phyloP scores from a whole-genome alignment of 2,113 vertebrate genomes.

The Chionis minor region DNA sequence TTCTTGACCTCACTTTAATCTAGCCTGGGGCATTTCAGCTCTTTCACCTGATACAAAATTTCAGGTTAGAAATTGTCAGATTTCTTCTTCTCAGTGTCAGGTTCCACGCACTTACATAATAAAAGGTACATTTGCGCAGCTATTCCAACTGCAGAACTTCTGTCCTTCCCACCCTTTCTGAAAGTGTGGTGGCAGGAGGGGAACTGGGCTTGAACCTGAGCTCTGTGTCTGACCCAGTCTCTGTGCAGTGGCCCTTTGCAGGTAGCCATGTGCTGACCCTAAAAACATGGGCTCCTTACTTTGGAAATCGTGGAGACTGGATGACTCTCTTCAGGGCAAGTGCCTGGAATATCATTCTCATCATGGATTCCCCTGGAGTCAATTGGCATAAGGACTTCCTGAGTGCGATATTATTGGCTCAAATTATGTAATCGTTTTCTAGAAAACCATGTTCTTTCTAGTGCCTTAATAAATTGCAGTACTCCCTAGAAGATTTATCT shows the following conservation, averaged over 20 bases:
- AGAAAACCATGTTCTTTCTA: neutral
- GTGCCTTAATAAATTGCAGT: neutral
- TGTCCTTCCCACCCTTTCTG: neutral
- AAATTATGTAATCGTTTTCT: neutral
- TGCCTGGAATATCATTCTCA: neutral
- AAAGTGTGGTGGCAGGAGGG: neutral
- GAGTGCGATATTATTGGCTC: neutral
- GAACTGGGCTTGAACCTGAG: neutral
- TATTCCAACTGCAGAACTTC: neutral
- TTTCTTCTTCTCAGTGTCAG: neutral
- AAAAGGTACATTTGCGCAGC: neutral
- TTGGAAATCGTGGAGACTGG: neutral
- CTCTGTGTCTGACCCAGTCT: neutral
- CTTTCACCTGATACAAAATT: neutral
- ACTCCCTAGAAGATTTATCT: neutral
- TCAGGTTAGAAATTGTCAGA: neutral
- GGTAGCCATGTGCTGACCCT: neutral
- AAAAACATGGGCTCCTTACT: neutral
- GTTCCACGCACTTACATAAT: neutral
- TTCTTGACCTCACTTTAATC: neutral
- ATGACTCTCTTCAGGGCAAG: rapidly evolving
- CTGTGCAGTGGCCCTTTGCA: neutral
- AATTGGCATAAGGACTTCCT: neutral
- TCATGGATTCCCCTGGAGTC: rapidly evolving
- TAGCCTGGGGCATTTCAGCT: neutral